These are phyloP conservation scores for Theodoxus fluviatilis DNA, from an alignment of 2,888 invertebrate species.

Conservation along the genomic window DNA sequence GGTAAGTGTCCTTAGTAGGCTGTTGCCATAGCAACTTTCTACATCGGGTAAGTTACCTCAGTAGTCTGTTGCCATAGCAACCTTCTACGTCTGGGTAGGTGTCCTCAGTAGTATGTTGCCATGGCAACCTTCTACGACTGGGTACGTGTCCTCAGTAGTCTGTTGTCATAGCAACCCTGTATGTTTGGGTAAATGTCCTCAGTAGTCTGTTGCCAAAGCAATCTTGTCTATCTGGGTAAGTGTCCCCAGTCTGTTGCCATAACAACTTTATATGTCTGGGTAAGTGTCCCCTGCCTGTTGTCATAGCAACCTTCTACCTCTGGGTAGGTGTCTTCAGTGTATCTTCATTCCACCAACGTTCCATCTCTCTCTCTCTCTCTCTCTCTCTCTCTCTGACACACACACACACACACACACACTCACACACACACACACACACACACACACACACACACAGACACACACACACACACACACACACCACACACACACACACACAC, in stretches of 20 bases:
- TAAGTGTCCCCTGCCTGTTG: not conserved
- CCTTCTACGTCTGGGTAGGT: conserved; percentile 39
- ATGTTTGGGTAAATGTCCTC: conserved; percentile 53
- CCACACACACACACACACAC: conserved; percentile 9
- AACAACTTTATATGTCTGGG: no score
- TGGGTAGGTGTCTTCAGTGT: conserved; percentile 36
- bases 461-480: conserved; percentile 19
- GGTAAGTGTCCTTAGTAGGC: conserved; percentile 26
- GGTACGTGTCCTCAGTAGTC: no score
- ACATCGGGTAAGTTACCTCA: no score
- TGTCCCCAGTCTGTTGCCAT: not conserved
- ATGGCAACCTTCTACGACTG: no score
- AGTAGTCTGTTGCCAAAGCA: conserved; percentile 22
- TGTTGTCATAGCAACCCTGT: no score
- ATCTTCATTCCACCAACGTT: no score
- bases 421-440: conserved; percentile 20
- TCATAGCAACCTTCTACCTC: conserved; percentile 35
- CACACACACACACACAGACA: conserved; percentile 21
- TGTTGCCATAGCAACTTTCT: not conserved
- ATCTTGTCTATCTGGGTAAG: conserved; percentile 39
- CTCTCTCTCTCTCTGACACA: not conserved
- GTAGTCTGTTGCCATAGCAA: conserved; percentile 24
- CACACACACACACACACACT: conserved; percentile 6
- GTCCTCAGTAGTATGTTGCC: not conserved
- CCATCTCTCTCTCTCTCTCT: not conserved